Conservation (phyloP, 2,888 invertebrate genomes). For the Cosmopolites sordidus region DNA sequence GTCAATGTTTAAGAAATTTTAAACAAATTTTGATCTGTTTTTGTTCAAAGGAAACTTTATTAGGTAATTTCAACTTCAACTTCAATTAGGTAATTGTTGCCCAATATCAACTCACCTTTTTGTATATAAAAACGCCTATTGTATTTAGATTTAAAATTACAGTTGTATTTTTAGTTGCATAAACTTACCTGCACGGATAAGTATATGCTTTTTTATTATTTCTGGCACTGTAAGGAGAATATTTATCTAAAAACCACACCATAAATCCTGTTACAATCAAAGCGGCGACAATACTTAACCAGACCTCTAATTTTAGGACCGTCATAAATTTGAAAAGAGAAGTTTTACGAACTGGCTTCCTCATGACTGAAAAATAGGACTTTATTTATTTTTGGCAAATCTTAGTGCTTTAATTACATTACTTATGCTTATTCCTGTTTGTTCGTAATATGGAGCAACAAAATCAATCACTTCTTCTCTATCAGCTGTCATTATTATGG, state of each 20-base stretch:
- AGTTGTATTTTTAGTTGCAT: too few species aligned
- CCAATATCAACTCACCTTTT: too few species aligned
- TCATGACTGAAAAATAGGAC: conserved; percentile 69
- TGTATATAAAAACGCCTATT: too few species aligned
- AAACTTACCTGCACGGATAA: conserved; percentile 68
- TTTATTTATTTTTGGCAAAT: too few species aligned
- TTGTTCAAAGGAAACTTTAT: too few species aligned
- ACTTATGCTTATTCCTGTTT: conserved; percentile 88
- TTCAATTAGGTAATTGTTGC: too few species aligned
- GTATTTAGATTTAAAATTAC: too few species aligned
- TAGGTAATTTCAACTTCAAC: too few species aligned
- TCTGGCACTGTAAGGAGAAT: conserved; percentile 82
- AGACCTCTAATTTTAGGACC: conserved; percentile 80
- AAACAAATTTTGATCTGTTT: too few species aligned
- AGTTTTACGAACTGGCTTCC: conserved; percentile 75
- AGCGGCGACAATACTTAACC: conserved; percentile 83
- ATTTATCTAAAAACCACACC: conserved; percentile 85
- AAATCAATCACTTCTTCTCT: conserved; percentile 87
- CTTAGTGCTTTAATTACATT: too few species aligned
- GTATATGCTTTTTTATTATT: conserved; percentile 79
- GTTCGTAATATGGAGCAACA: conserved; percentile 86
- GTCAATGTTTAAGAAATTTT: too few species aligned
- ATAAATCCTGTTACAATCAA: conserved; percentile 77
- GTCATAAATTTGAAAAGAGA: conserved; percentile 93
- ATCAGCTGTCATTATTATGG: conserved; percentile 86